These are phyloP conservation scores for Mus musculus DNA, from an alignment of 2,113 vertebrate genomes.

Conservation along the genomic window GRCm39 chr12:7503501-7504000, in stretches of 20 bases:
- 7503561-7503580: neutral
- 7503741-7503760: constrained; percentile 57
- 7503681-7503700: neutral
- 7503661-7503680: fast-evolving
- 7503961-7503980: constrained; percentile 78
- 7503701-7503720: neutral
- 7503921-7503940: constrained; percentile 58
- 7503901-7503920: constrained; percentile 66
- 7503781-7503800: constrained; percentile 64
- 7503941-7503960: constrained; percentile 78
- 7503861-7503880: constrained; percentile 67
- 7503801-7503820: constrained; percentile 75
- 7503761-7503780: constrained; percentile 53
- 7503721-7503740: neutral
- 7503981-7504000: constrained; percentile 75
- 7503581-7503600: too few species aligned
- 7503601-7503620: fast-evolving
- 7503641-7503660: fast-evolving
- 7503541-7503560: neutral
- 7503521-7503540: neutral
- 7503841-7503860: constrained; percentile 57
- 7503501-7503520: neutral
- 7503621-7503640: fast-evolving
- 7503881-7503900: constrained; percentile 70
- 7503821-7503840: constrained; percentile 68